Percentiles rank a stretch among this genome's conserved stretches.
Evolutionary conservation across 2,113 vertebrate species (phyloP).

Genomic region (Helogale parvula): DNA sequence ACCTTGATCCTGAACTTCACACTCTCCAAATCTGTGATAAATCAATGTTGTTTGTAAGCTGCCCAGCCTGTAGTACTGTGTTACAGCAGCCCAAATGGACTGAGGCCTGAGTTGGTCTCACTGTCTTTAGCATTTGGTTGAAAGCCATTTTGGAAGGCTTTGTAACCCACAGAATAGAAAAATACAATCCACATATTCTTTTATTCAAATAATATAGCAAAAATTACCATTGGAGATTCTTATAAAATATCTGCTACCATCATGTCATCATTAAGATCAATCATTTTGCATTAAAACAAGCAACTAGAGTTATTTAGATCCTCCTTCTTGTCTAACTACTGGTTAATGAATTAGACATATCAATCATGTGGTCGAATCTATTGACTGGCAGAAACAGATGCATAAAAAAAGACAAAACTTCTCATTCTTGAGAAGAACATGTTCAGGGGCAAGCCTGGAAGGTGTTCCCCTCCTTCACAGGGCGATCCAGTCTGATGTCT

Average conservation of each 20-base stretch:
- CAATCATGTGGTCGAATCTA: background rate
- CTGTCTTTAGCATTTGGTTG: background rate
- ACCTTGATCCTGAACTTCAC: background rate
- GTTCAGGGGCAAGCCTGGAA: background rate
- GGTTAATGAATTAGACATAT: background rate
- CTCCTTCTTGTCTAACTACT: constrained; percentile 16
- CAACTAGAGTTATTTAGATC: background rate
- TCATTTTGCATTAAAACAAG: background rate
- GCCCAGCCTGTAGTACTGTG: background rate
- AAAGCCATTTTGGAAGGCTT: background rate
- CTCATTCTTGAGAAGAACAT: background rate
- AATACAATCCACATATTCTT: background rate
- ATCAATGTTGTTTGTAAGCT: background rate
- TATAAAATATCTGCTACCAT: background rate
- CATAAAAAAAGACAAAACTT: background rate
- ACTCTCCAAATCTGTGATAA: background rate
- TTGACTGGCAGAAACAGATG: background rate
- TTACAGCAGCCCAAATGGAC: background rate
- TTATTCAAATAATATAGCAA: background rate
- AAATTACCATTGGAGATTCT: background rate
- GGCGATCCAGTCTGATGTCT: background rate
- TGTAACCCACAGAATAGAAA: background rate
- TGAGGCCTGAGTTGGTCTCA: background rate
- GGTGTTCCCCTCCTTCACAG: background rate
- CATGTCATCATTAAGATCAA: background rate